Evolutionary conservation across 2,888 invertebrate species (phyloP).

Genomic region (Rhorus exstirpatorius): DNA sequence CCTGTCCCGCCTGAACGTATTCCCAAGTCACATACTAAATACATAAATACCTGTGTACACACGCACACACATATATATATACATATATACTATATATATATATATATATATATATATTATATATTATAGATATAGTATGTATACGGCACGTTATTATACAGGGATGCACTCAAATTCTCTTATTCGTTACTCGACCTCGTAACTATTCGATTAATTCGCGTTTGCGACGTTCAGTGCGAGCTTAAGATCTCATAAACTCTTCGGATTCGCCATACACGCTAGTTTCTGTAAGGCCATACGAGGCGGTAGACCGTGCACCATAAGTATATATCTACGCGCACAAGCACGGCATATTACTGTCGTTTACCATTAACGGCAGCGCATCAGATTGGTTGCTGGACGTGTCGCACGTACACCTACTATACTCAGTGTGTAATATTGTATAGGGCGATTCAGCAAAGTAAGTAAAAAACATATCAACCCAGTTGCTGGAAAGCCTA

Average conservation of each 20-base stretch:
- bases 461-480: not conserved
- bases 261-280: constrained; percentile 53
- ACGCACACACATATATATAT: not conserved
- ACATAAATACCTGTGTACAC: not conserved
- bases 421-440: constrained; percentile 22
- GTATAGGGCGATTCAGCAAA: constrained; percentile 4
- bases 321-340: constrained; percentile 28
- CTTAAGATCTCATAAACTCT: constrained; percentile 65
- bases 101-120: constrained; percentile 6
- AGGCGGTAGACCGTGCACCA: constrained; percentile 33
- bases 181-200: constrained; percentile 50
- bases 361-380: constrained; percentile 68
- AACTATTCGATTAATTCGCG: constrained; percentile 69
- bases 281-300: constrained; percentile 32
- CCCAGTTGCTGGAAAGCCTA: not conserved
- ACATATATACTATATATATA: too few species aligned
- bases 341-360: constrained; percentile 64
- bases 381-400: constrained; percentile 51
- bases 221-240: constrained; percentile 47
- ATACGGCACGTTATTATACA: not conserved
- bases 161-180: constrained; percentile 37
- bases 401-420: constrained; percentile 47
- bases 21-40: constrained; percentile 9
- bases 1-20: constrained; percentile 35
- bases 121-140: not conserved